These are phyloP conservation scores for Trichogramma dendrolimi DNA, from an alignment of 2,888 invertebrate species.

Conservation along the genomic window DNA sequence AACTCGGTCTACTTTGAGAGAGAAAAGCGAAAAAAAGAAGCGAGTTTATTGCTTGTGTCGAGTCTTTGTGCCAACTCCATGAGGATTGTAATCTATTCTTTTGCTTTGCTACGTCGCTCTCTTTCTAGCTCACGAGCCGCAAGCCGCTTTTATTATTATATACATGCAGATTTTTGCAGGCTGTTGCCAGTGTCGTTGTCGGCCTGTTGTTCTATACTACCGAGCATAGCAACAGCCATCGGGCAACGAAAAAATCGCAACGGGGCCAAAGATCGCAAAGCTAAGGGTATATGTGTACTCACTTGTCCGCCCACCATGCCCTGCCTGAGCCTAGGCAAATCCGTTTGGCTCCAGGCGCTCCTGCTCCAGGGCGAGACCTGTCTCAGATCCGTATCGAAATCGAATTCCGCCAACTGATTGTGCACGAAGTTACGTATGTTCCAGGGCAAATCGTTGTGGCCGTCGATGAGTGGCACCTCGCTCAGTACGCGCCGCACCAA, in stretches of 20 bases:
- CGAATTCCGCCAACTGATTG: constrained; percentile 67
- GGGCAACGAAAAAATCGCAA: background rate
- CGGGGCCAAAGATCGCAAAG: background rate
- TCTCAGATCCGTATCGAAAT: constrained; percentile 64
- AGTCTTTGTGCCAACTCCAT: constrained; percentile 22
- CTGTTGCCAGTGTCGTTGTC: too few species aligned
- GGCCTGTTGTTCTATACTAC: too few species aligned
- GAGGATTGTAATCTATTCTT: constrained; percentile 22
- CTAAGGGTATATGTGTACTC: constrained; percentile 26
- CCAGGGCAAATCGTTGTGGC: constrained; percentile 80
- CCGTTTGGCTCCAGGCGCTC: constrained; percentile 76
- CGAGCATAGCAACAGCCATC: too few species aligned
- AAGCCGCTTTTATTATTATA: too few species aligned
- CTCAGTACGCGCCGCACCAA: constrained; percentile 62
- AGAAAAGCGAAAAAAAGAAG: too few species aligned
- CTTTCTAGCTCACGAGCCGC: too few species aligned
- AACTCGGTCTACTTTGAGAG: too few species aligned
- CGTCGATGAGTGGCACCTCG: constrained; percentile 66
- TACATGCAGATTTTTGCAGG: too few species aligned
- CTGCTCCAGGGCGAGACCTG: constrained; percentile 72
- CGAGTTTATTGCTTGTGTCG: too few species aligned
- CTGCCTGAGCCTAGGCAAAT: constrained; percentile 67
- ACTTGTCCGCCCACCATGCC: constrained; percentile 75
- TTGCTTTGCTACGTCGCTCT: too few species aligned
- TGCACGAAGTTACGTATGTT: constrained; percentile 83